A percentile compares a stretch with the other conserved stretches of the same genome.
phyloP scores from a whole-genome alignment of 2,888 invertebrate genomes.

The Temnothorax ravouxi region DNA sequence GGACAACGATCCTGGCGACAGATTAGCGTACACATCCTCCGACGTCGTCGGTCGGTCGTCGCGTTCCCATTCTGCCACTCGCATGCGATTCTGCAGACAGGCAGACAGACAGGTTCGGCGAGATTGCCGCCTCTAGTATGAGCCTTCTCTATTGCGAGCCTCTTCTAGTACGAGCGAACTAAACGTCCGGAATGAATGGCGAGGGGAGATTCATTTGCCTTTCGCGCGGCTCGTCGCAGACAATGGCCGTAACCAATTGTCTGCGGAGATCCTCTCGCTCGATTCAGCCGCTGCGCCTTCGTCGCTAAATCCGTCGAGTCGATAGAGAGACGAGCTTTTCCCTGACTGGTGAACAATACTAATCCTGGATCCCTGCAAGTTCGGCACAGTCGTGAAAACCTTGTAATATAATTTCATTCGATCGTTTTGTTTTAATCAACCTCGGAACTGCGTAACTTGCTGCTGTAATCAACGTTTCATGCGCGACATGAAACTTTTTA shows the following conservation, averaged over 20 bases:
- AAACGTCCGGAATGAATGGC: slow-evolving; percentile 41
- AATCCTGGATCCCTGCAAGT: background rate
- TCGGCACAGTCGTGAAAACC: background rate
- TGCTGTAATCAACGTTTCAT: background rate
- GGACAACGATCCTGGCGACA: slow-evolving; percentile 38
- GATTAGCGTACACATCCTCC: slow-evolving; percentile 24
- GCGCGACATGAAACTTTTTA: background rate
- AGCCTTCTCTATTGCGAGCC: background rate
- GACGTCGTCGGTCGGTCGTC: slow-evolving; percentile 33
- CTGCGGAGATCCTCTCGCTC: background rate
- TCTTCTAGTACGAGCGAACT: background rate
- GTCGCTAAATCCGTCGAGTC: background rate
- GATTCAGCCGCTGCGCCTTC: background rate
- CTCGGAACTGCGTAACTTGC: background rate
- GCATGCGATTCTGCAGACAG: slow-evolving; percentile 18
- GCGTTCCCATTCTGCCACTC: slow-evolving; percentile 35
- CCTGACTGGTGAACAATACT: background rate
- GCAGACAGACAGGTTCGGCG: background rate
- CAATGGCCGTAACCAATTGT: slow-evolving; percentile 43
- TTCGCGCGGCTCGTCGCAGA: slow-evolving; percentile 17
- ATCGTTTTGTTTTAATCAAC: background rate
- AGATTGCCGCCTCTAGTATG: slow-evolving; percentile 1
- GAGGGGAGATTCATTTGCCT: slow-evolving; percentile 49
- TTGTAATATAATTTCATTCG: background rate
- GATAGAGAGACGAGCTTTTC: slow-evolving; percentile 19